phyloP scores from a whole-genome alignment of 2,113 vertebrate genomes.

The Podarcis raffonei region DNA sequence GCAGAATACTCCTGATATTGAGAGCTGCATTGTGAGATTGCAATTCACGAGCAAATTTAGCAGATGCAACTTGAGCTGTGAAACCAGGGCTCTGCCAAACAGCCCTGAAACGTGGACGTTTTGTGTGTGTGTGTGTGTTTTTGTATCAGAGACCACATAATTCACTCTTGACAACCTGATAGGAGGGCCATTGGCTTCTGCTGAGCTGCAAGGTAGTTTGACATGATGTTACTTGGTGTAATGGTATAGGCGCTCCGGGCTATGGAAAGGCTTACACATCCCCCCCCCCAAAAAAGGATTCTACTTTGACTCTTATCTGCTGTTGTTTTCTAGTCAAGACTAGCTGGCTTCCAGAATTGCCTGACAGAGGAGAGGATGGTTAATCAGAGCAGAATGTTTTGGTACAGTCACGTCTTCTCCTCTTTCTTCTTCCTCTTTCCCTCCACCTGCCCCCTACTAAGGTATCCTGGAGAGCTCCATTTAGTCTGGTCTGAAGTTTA shows the following conservation, averaged over 20 bases:
- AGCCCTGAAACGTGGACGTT: conserved; percentile 15
- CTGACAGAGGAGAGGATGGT: not conserved
- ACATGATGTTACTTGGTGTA: not conserved
- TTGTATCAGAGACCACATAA: conserved; percentile 53
- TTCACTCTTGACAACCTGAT: conserved; percentile 33
- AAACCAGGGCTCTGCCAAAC: not conserved
- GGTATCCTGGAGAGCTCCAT: too few relatives aligned
- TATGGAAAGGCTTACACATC: not conserved
- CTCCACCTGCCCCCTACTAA: not conserved
- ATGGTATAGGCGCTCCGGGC: not conserved
- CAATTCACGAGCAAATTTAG: not conserved
- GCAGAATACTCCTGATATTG: not conserved
- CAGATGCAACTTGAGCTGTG: not conserved
- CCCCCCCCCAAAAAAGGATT: too few relatives aligned
- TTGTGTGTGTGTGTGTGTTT: conserved; percentile 5
- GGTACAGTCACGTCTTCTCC: too few relatives aligned
- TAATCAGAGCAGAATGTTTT: not conserved
- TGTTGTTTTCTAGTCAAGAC: not conserved
- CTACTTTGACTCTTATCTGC: not conserved
- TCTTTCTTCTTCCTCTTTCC: not conserved
- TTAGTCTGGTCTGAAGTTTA: too few relatives aligned
- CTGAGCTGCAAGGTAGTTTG: not conserved
- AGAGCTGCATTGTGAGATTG: not conserved
- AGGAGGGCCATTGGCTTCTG: not conserved
- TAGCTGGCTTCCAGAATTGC: accelerated